phyloP scores from a whole-genome alignment of 1,140 invertebrate species.

The Brachystomella parvula region DNA sequence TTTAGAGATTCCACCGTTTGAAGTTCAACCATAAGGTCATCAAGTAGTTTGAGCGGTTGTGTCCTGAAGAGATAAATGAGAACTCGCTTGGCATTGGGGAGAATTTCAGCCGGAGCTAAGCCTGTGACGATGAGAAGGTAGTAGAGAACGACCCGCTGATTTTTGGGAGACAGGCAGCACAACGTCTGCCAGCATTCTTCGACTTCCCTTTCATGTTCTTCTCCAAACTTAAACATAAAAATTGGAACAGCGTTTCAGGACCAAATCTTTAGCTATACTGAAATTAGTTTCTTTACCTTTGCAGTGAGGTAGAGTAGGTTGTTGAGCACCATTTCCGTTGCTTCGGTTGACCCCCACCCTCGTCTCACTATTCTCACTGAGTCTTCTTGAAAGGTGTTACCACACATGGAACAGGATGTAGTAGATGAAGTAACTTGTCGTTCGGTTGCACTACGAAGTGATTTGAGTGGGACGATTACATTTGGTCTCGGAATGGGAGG shows the following conservation, averaged over 20 bases:
- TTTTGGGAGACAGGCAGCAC: slow-evolving; percentile 91
- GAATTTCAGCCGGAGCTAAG: slow-evolving; percentile 83
- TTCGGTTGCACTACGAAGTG: background rate
- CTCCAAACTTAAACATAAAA: slow-evolving; percentile 66
- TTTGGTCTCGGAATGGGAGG: slow-evolving; percentile 77
- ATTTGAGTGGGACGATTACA: slow-evolving; percentile 12
- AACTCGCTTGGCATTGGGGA: slow-evolving; percentile 87
- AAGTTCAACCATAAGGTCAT: slow-evolving; percentile 93
- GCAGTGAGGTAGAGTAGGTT: slow-evolving; percentile 97
- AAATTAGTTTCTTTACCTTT: slow-evolving; percentile 60
- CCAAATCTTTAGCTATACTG: too few relatives aligned
- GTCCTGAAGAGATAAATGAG: slow-evolving; percentile 83
- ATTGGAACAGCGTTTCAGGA: slow-evolving; percentile 16
- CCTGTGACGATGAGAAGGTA: slow-evolving; percentile 94
- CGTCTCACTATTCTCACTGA: slow-evolving; percentile 58
- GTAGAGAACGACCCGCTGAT: slow-evolving; percentile 93
- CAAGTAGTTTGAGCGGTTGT: slow-evolving; percentile 79
- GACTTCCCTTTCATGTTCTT: slow-evolving; percentile 88
- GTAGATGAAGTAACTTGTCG: slow-evolving; percentile 19
- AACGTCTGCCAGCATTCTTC: slow-evolving; percentile 93
- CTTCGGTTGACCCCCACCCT: slow-evolving; percentile 94
- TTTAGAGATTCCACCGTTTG: slow-evolving; percentile 93
- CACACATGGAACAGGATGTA: slow-evolving; percentile 32
- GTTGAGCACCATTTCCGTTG: slow-evolving; percentile 99
- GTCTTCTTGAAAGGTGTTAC: slow-evolving; percentile 44